phyloP scores from a whole-genome alignment of 2,113 vertebrate genomes.

The Dicaeum eximium region DNA sequence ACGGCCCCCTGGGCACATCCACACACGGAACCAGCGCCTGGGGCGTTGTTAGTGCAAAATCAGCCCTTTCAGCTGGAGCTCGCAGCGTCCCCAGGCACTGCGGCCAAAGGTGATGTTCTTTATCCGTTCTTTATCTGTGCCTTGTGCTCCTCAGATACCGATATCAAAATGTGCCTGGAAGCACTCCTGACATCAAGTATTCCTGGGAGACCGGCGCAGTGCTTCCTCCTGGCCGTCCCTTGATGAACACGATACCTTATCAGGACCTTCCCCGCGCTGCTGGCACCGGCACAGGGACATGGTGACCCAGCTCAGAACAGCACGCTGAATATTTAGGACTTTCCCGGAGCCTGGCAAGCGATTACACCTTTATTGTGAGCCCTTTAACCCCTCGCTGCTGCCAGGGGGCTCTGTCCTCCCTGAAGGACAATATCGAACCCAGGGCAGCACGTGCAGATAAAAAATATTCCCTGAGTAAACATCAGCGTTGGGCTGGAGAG shows the following conservation, averaged over 20 bases:
- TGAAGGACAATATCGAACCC: neutral
- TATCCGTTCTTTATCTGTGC: constrained; percentile 48
- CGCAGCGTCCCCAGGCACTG: neutral
- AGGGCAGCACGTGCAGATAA: neutral
- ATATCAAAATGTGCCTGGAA: neutral
- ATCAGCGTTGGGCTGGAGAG: accelerated
- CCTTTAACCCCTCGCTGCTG: neutral
- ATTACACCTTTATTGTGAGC: neutral
- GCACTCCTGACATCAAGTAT: neutral
- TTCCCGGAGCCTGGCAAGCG: neutral
- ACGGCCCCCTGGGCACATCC: neutral
- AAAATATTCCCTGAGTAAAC: neutral
- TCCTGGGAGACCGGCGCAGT: neutral
- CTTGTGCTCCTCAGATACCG: neutral
- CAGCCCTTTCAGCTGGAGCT: neutral
- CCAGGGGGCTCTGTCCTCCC: neutral
- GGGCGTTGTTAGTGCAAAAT: neutral
- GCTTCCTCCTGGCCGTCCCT: neutral
- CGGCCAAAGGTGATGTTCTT: constrained; percentile 51
- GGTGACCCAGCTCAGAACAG: neutral
- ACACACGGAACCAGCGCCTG: accelerated
- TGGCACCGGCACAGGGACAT: neutral
- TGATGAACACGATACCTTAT: neutral
- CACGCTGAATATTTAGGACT: neutral
- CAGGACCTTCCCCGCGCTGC: neutral